phyloP scores from a whole-genome alignment of 2,113 vertebrate species.

The Scalopus aquaticus region DNA sequence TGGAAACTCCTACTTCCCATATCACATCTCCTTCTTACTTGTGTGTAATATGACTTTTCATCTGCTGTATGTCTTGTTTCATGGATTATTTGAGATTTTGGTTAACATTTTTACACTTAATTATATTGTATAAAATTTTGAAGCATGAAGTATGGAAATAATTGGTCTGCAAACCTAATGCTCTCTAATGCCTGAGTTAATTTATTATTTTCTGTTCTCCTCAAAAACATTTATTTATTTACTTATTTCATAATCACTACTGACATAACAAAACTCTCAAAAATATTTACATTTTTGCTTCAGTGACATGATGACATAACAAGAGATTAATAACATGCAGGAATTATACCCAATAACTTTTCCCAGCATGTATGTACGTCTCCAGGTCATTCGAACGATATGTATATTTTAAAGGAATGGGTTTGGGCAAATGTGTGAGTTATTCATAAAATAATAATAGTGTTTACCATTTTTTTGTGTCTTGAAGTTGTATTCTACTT shows the following conservation, averaged over 20 bases:
- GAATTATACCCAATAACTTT: slow-evolving; percentile 15
- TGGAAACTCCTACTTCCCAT: background rate
- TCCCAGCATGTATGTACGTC: background rate
- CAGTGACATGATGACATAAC: background rate
- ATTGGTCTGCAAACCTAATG: background rate
- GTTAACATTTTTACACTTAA: background rate
- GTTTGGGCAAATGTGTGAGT: background rate
- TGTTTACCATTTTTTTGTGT: background rate
- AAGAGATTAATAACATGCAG: background rate
- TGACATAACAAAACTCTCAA: background rate
- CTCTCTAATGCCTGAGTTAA: background rate
- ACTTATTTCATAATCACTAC: background rate
- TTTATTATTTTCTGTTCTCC: background rate
- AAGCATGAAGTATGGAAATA: background rate
- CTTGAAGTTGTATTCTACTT: background rate
- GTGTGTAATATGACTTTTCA: background rate
- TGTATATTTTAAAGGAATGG: background rate
- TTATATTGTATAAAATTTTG: background rate
- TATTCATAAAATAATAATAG: slow-evolving; percentile 12
- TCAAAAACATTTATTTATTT: slow-evolving; percentile 8
- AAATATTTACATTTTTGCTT: slow-evolving; percentile 23
- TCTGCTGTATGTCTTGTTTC: background rate
- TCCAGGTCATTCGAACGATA: background rate
- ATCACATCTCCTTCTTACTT: background rate
- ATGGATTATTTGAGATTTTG: background rate